These are phyloP conservation scores for Saimiri boliviensis DNA, from an alignment of 2,113 vertebrate genomes.

Conservation along the genomic window DNA sequence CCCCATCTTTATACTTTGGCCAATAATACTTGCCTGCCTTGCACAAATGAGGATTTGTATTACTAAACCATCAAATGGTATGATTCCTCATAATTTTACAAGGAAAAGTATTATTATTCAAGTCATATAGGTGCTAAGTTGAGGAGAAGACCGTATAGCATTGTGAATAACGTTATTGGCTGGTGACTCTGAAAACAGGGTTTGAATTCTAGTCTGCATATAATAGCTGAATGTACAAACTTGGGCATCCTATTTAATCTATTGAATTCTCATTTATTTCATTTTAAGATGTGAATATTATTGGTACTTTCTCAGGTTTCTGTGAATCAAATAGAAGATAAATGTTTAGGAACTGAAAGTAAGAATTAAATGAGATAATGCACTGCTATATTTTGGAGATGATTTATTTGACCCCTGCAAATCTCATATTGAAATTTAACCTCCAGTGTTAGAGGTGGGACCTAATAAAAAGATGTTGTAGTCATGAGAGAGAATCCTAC, in stretches of 20 bases:
- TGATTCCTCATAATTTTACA: not conserved
- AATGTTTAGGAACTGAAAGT: not conserved
- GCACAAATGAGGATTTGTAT: not conserved
- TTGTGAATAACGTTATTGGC: not conserved
- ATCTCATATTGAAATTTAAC: not conserved
- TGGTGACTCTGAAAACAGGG: not conserved
- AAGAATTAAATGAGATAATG: not conserved
- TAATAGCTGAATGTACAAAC: slow-evolving; percentile 3
- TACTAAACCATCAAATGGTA: not conserved
- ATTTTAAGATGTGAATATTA: not conserved
- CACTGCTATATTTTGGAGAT: not conserved
- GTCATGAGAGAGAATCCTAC: not conserved
- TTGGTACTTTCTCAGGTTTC: not conserved
- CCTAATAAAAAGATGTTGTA: not conserved
- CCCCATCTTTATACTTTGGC: not conserved
- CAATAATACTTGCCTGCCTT: not conserved
- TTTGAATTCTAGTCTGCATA: slow-evolving; percentile 5
- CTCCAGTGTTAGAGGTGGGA: not conserved
- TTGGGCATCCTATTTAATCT: not conserved
- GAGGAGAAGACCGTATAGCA: not conserved
- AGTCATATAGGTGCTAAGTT: not conserved
- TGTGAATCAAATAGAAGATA: slow-evolving; percentile 33
- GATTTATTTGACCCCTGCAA: not conserved
- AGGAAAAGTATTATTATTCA: not conserved
- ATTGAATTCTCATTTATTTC: slow-evolving; percentile 21